These are phyloP conservation scores for Lepidocyrtinus sp. DNA, from an alignment of 2,888 invertebrate genomes.

Conservation along the genomic window DNA sequence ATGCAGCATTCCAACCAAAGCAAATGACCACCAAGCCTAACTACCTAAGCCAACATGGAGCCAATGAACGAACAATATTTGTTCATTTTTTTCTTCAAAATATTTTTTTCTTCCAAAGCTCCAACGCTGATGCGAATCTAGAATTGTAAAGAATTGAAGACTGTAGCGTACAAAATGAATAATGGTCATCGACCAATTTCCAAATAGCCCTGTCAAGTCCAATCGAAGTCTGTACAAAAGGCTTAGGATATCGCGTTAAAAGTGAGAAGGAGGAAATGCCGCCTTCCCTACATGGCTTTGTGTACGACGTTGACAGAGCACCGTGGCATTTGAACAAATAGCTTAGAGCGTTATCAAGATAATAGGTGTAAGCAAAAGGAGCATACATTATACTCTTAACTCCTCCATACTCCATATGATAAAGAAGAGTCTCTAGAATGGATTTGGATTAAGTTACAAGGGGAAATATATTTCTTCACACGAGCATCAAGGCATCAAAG, in stretches of 20 bases:
- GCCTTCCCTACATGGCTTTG: conserved; percentile 47
- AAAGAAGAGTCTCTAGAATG: not conserved
- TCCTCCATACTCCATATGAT: not conserved
- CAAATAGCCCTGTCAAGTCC: conserved; percentile 5
- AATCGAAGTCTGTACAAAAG: too few species aligned
- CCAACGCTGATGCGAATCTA: not conserved
- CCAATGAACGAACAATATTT: not conserved
- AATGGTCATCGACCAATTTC: not conserved
- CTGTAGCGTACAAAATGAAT: not conserved
- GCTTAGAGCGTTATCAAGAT: too few species aligned
- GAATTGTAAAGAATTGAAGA: too few species aligned
- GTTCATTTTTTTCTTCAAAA: too few species aligned
- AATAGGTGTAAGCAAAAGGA: conserved; percentile 34
- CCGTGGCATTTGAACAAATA: conserved; percentile 36
- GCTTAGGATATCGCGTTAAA: not conserved
- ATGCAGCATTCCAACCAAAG: not conserved
- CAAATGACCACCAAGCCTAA: not conserved
- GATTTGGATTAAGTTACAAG: conserved; percentile 32
- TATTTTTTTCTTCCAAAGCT: not conserved
- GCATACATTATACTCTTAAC: conserved; percentile 21
- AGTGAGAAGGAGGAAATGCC: conserved; percentile 46
- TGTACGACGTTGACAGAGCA: conserved; percentile 44
- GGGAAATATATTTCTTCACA: conserved; percentile 37
- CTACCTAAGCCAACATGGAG: not conserved
- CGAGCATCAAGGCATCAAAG: conserved; percentile 20